phyloP scores from a whole-genome alignment of 2,797 vertebrate species.

The Orestias chungarensis region DNA sequence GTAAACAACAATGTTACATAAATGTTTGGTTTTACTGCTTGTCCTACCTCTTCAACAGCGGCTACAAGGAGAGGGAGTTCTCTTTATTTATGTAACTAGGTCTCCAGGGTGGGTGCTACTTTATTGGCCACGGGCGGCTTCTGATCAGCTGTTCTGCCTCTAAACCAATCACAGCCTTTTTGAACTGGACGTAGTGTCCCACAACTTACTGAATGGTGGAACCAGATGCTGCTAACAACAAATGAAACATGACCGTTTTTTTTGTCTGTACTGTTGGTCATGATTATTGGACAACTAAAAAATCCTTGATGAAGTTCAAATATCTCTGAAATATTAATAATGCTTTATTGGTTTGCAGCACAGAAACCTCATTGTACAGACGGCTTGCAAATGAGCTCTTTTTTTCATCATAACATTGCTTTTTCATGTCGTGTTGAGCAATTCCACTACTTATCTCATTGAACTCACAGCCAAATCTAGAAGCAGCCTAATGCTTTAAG shows the following conservation, averaged over 20 bases:
- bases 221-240: conserved; percentile 53
- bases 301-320: conserved; percentile 26
- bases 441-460: conserved; percentile 18
- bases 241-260: conserved; percentile 14
- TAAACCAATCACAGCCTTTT: conserved; percentile 55
- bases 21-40: conserved; percentile 22
- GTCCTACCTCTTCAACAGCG: conserved; percentile 24
- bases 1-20: conserved; percentile 35
- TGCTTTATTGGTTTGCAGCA: conserved; percentile 32
- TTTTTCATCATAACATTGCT: background rate
- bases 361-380: conserved; percentile 33
- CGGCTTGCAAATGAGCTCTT: conserved; percentile 13
- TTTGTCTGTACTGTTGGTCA: conserved; percentile 20
- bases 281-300: conserved; percentile 30
- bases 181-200: conserved; percentile 47
- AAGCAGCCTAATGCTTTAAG: conserved; percentile 42
- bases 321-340: conserved; percentile 17
- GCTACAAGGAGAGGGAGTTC: conserved; percentile 44
- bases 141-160: conserved; percentile 35
- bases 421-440: conserved; percentile 20
- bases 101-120: conserved; percentile 46
- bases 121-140: conserved; percentile 43
- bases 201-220: conserved; percentile 50
- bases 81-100: conserved; percentile 66
- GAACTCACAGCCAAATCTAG: conserved; percentile 47